A percentile compares a stretch with the other conserved stretches of the same genome.
Evolutionary conservation across 2,888 invertebrate genomes (phyloP).

Genomic region (Leucania comma): DNA sequence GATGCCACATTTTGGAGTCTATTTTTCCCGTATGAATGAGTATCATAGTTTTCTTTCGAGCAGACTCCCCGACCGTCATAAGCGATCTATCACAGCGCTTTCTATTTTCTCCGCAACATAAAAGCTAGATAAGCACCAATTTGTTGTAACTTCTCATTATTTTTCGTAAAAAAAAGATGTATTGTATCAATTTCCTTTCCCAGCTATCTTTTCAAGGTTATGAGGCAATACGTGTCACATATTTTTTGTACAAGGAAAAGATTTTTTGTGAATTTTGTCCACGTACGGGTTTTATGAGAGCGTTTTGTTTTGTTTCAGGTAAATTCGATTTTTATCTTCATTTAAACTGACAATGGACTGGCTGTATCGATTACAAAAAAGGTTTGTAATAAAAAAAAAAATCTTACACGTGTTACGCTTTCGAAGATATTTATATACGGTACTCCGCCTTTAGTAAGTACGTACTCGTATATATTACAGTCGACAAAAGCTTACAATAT

Average conservation of each 20-base stretch:
- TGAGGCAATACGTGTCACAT: slow-evolving; percentile 27
- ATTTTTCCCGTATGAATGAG: not conserved
- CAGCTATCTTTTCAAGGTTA: slow-evolving; percentile 39
- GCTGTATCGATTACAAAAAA: slow-evolving; percentile 24
- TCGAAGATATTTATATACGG: not conserved
- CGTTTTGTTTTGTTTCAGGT: slow-evolving; percentile 47
- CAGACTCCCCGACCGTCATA: slow-evolving; percentile 17
- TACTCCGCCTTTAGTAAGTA: not conserved
- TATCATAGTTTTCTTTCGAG: slow-evolving; percentile 10
- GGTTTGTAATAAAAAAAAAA: slow-evolving; percentile 19
- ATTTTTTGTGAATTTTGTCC: slow-evolving; percentile 25
- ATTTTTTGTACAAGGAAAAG: slow-evolving; percentile 25
- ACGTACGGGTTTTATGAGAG: slow-evolving; percentile 16
- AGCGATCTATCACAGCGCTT: slow-evolving; percentile 39
- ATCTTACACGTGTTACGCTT: slow-evolving; percentile 2
- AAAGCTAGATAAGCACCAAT: slow-evolving; percentile 49
- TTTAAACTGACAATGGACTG: slow-evolving; percentile 12
- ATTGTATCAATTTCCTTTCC: slow-evolving; percentile 40
- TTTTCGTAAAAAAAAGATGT: slow-evolving; percentile 41
- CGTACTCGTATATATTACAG: not conserved
- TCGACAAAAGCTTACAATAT: not conserved
- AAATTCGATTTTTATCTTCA: slow-evolving; percentile 35
- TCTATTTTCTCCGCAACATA: slow-evolving; percentile 36
- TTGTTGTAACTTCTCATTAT: slow-evolving; percentile 51
- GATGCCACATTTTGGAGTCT: not conserved